A percentile compares a stretch with the other conserved stretches of the same genome.
These are phyloP conservation scores for Melieria crassipennis DNA, from an alignment of 2,888 invertebrate genomes.

Conservation along the genomic window DNA sequence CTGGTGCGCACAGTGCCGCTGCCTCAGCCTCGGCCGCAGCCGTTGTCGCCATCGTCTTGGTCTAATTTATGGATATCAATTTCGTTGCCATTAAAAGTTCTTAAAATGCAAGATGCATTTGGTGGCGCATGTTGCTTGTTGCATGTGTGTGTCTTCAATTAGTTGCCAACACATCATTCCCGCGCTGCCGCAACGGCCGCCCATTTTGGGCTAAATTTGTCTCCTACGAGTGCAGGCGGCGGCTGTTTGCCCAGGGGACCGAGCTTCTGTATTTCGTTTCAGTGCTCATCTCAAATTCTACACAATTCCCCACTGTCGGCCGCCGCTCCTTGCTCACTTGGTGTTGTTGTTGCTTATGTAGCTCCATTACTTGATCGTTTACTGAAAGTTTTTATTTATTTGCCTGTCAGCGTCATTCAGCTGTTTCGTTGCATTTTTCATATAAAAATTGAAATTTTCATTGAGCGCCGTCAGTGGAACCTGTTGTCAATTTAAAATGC, in stretches of 20 bases:
- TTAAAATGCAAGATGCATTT: conserved; percentile 20
- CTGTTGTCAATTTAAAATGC: conserved; percentile 34
- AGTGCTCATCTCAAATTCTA: conserved; percentile 19
- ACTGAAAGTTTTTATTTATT: conserved; percentile 55
- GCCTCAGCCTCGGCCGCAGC: too few species aligned
- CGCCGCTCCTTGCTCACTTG: neutral
- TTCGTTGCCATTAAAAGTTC: conserved; percentile 35
- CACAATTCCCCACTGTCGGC: neutral
- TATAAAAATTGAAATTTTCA: neutral
- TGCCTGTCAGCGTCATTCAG: conserved; percentile 59
- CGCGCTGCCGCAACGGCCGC: too few species aligned
- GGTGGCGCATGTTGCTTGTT: neutral
- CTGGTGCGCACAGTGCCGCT: neutral
- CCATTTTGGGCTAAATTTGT: neutral
- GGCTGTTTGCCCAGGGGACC: conserved; percentile 47
- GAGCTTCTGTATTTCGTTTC: conserved; percentile 31
- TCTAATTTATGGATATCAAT: conserved; percentile 39
- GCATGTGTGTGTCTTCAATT: conserved; percentile 23
- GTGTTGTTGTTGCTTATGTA: neutral
- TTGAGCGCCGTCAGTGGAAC: conserved; percentile 18
- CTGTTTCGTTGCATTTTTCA: conserved; percentile 47
- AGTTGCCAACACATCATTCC: conserved; percentile 23
- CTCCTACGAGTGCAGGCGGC: conserved; percentile 18
- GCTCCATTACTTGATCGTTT: conserved; percentile 31
- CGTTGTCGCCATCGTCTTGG: conserved; percentile 17